Conservation (phyloP, 1,140 invertebrate genomes). For the Pogonomyrmex californicus region DNA sequence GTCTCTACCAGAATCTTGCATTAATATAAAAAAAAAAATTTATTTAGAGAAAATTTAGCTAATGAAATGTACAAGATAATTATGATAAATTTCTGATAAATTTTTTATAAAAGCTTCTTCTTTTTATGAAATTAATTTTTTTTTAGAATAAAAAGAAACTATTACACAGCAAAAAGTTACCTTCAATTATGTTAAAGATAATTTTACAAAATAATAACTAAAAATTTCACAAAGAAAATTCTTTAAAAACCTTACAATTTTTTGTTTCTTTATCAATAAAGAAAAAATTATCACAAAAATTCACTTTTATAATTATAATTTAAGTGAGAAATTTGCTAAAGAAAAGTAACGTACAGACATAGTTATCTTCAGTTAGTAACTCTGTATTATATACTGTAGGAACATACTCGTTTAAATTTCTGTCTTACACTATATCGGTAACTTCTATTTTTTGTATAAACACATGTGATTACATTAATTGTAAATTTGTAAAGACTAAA, state of each 20-base stretch:
- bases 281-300: not conserved
- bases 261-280: not conserved
- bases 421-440: not conserved
- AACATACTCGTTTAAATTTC: not conserved
- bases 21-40: not conserved
- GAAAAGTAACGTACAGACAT: not conserved
- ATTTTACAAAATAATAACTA: not conserved
- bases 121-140: too few species aligned
- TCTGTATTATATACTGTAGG: not conserved
- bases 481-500: not conserved
- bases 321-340: not conserved
- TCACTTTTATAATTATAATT: not conserved
- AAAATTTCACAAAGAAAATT: not conserved
- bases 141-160: too few species aligned
- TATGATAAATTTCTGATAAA: not conserved
- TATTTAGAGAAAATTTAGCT: not conserved
- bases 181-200: not conserved
- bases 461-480: not conserved
- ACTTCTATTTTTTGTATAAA: not conserved
- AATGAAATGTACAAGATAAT: not conserved
- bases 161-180: not conserved
- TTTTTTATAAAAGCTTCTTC: not conserved
- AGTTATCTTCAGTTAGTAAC: conserved; percentile 11
- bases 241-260: not conserved
- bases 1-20: not conserved